Evolutionary conservation across 2,888 invertebrate species (phyloP).

Genomic region (Yponomeuta plumbellus): DNA sequence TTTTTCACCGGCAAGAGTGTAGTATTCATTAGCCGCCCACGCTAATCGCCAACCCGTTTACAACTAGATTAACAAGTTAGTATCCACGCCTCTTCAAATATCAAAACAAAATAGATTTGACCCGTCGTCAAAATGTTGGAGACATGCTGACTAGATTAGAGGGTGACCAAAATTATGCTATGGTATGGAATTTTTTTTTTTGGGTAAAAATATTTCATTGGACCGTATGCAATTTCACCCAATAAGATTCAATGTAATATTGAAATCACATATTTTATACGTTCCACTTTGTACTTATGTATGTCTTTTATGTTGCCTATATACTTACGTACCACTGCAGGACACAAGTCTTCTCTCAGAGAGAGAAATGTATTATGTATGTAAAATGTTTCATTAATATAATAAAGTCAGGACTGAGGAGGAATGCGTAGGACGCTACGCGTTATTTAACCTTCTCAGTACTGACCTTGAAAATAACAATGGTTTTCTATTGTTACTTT

Average conservation of each 20-base stretch:
- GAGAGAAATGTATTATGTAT: no score
- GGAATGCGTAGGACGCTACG: no score
- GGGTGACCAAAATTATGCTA: slow-evolving; percentile 9
- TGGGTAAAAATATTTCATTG: not conserved
- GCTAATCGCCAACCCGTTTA: slow-evolving; percentile 25
- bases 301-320: no score
- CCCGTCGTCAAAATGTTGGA: slow-evolving; percentile 22
- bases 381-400: no score
- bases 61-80: slow-evolving; percentile 31
- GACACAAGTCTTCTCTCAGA: no score
- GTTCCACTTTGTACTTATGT: no score
- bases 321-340: no score
- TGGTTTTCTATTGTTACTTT: no score
- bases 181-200: slow-evolving; percentile 14
- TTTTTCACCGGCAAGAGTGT: slow-evolving; percentile 4
- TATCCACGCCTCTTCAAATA: slow-evolving; percentile 38
- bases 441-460: no score
- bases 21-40: slow-evolving; percentile 36
- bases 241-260: not conserved
- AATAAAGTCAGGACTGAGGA: no score
- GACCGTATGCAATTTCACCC: not conserved
- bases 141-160: slow-evolving; percentile 25
- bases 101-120: slow-evolving; percentile 15
- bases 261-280: no score
- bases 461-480: no score